Base-by-base conservation (phyloP, 2,797 vertebrate genomes). In the Galago senegalensis region DNA sequence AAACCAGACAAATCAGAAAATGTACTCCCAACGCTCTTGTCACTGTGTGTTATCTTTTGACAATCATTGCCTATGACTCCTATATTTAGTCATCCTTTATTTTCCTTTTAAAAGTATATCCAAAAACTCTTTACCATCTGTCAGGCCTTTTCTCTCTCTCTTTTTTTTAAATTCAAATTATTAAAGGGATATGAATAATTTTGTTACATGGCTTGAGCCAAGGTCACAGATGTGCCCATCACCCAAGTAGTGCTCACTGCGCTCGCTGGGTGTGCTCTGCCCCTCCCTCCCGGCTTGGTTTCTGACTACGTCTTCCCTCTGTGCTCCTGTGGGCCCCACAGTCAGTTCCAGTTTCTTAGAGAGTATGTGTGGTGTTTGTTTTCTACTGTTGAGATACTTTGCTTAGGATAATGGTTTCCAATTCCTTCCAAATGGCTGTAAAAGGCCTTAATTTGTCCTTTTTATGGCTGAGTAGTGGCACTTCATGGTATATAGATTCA, bases 1-100 rank as follows among this genome's bases (percentile, higher is more conserved):
- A 99, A 96, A 81, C 99, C 99, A 21, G 98, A 98, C 1, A 99
- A 98, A 96, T 99, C 99, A 13, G 98, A 97, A 87, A 98, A 18
- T 61, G 97, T 99, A 60, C 97, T 23, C 99, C 99, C 87, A 99
- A 96, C 79, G 99, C 98, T 85, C 98, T 98, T 2, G 99, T 92
- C 91, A 98, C 98, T 14, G 96, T 13, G 12, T 79, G 99, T 99
- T 46, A 98, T 99, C 96, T 99, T 99, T 95, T 97, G 96, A 99
- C 81, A 96, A 98, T 92, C 31, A 75, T 37, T 20, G 97, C 93
- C 67, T 99, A 98, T 34, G 98, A 98, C 92, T 99, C 98, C 27
- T 98, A 97, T 86, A 99, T 98, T 91, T 99, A 98, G 69, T 98
- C 98, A 92, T 99, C 16, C 13, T 29, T 20, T 98, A 95, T 98